These are phyloP conservation scores for Fregata magnificens DNA, from an alignment of 2,113 vertebrate genomes.

Conservation along the genomic window DNA sequence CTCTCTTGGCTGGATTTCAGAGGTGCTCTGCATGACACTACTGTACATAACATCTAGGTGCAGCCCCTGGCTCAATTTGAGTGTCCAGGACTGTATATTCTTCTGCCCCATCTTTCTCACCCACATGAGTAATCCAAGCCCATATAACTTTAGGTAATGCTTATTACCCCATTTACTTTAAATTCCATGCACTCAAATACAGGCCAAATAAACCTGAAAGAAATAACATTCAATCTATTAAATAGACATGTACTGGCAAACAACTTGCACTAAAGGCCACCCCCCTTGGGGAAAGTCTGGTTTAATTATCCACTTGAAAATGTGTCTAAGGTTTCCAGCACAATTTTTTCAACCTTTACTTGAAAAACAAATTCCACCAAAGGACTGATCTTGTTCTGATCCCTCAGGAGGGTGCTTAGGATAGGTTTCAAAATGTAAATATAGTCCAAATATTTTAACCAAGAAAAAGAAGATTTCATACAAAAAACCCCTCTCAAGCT, in stretches of 20 bases:
- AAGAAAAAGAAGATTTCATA: background rate
- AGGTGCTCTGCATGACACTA: background rate
- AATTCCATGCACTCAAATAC: background rate
- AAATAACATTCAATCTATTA: background rate
- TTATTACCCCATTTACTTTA: background rate
- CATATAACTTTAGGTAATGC: background rate
- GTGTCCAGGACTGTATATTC: background rate
- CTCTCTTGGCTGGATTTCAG: background rate
- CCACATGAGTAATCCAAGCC: background rate
- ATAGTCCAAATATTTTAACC: background rate
- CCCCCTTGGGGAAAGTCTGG: background rate
- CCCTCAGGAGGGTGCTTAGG: background rate
- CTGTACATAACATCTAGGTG: background rate
- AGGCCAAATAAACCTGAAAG: background rate
- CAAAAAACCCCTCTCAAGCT: background rate
- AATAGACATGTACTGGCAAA: background rate
- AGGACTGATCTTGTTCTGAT: background rate
- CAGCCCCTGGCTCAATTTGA: background rate
- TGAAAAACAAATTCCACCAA: background rate
- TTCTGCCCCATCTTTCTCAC: background rate
- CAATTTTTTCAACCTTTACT: background rate
- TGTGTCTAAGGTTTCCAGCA: background rate
- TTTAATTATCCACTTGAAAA: constrained; percentile 42
- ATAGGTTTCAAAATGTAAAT: background rate
- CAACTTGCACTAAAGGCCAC: background rate